Evolutionary conservation across 2,113 vertebrate species (phyloP).

Genomic region (Brachyhypopomus gauderio): DNA sequence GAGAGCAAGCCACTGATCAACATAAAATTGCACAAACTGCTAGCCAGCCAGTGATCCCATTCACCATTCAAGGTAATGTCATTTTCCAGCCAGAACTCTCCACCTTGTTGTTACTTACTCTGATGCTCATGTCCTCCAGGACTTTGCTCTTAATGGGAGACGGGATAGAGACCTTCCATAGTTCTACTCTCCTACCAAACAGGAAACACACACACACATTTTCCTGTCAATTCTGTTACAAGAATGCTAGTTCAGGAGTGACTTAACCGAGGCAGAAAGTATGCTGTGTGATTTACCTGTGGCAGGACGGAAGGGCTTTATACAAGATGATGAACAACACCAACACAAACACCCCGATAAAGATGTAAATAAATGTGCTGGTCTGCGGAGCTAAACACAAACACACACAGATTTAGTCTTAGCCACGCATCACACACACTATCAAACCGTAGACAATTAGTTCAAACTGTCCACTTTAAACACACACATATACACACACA

Average conservation of each 20-base stretch:
- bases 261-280: neutral
- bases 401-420: neutral
- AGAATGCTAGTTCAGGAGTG: neutral
- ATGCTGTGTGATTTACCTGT: conserved; percentile 58
- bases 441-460: no score
- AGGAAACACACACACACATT: conserved; percentile 1
- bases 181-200: conserved; percentile 42
- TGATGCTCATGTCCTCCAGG: conserved; percentile 44
- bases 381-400: conserved; percentile 55
- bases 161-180: conserved; percentile 57
- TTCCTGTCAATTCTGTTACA: neutral
- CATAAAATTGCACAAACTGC: neutral
- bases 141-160: conserved; percentile 60
- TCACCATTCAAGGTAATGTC: neutral
- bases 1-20: neutral
- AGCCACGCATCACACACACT: no score
- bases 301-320: conserved; percentile 60
- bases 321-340: conserved; percentile 58
- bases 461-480: neutral
- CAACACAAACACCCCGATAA: conserved; percentile 31
- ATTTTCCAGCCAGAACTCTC: neutral
- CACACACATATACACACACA: conserved; percentile 2
- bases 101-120: conserved; percentile 40
- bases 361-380: conserved; percentile 53
- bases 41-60: neutral